phyloP scores from a whole-genome alignment of 1,140 invertebrate species.

The Fragariocoptes setiger region DNA sequence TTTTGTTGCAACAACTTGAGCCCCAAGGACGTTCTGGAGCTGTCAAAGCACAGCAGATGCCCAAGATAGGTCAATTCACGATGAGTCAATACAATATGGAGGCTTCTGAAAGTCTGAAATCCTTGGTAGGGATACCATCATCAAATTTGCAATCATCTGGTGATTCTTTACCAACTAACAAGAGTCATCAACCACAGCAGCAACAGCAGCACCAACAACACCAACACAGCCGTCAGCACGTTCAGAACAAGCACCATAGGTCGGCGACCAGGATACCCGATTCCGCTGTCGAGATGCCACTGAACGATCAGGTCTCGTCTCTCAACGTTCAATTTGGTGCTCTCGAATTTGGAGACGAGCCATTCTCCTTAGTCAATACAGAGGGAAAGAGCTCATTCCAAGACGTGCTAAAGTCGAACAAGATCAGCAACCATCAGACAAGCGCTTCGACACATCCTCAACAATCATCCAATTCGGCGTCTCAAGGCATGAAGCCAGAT shows the following conservation, averaged over 20 bases:
- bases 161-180: background rate
- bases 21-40: constrained; percentile 2
- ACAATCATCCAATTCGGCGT: too few species aligned
- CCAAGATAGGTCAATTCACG: constrained; percentile 7
- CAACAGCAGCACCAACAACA: constrained; percentile 12
- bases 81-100: constrained; percentile 20
- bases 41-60: background rate
- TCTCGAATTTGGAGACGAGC: constrained; percentile 42
- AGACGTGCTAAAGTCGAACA: background rate
- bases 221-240: constrained; percentile 19
- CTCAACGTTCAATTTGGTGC: constrained; percentile 77
- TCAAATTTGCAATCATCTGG: background rate
- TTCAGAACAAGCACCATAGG: constrained; percentile 7
- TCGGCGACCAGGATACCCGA: constrained; percentile 35
- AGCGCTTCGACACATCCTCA: too few species aligned
- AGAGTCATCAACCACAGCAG: background rate
- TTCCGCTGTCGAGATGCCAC: constrained; percentile 75
- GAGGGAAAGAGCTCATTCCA: too few species aligned
- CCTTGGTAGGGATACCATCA: constrained; percentile 21
- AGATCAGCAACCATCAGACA: too few species aligned
- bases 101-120: constrained; percentile 27
- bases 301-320: constrained; percentile 40
- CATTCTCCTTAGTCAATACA: constrained; percentile 11
- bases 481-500: background rate
- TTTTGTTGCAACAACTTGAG: constrained; percentile 8